A percentile compares a stretch with the other conserved stretches of the same genome.
These are phyloP conservation scores for Hiodon alosoides DNA, from an alignment of 2,113 vertebrate genomes.

Conservation along the genomic window DNA sequence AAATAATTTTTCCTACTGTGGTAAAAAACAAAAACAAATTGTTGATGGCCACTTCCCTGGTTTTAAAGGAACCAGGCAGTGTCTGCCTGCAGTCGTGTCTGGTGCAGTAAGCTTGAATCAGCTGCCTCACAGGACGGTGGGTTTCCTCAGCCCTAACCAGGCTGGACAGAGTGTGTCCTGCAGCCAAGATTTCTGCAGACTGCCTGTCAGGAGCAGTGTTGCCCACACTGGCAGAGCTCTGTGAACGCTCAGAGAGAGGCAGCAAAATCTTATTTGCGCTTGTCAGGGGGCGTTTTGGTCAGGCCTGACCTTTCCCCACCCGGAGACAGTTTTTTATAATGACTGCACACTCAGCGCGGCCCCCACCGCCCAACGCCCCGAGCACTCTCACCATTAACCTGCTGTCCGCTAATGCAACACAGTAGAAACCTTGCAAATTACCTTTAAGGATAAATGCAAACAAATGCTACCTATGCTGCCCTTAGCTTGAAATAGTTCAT, in stretches of 20 bases:
- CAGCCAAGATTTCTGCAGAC: background rate
- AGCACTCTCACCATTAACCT: slow-evolving; percentile 10
- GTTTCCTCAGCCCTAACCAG: slow-evolving; percentile 12
- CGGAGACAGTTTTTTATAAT: slow-evolving; percentile 49
- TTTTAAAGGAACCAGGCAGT: background rate
- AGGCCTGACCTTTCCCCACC: slow-evolving; percentile 56
- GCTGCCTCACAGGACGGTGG: background rate
- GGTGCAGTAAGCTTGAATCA: background rate
- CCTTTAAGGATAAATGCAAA: background rate
- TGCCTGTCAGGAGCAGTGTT: background rate
- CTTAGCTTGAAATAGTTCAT: background rate
- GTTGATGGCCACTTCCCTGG: too few relatives aligned
- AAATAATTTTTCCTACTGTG: too few relatives aligned
- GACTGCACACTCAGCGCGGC: slow-evolving; percentile 42
- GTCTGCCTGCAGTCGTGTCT: background rate
- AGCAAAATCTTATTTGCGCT: slow-evolving; percentile 67
- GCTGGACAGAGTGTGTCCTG: slow-evolving; percentile 12
- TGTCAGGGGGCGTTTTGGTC: slow-evolving; percentile 63
- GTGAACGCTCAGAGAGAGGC: slow-evolving; percentile 37
- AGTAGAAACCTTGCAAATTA: background rate
- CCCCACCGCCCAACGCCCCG: slow-evolving; percentile 9
- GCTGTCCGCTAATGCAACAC: background rate
- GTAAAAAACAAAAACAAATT: too few relatives aligned
- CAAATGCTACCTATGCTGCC: background rate
- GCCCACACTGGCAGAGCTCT: slow-evolving; percentile 21